These are phyloP conservation scores for Bugulina stolonifera DNA, from an alignment of 2,888 invertebrate genomes.

Conservation along the genomic window DNA sequence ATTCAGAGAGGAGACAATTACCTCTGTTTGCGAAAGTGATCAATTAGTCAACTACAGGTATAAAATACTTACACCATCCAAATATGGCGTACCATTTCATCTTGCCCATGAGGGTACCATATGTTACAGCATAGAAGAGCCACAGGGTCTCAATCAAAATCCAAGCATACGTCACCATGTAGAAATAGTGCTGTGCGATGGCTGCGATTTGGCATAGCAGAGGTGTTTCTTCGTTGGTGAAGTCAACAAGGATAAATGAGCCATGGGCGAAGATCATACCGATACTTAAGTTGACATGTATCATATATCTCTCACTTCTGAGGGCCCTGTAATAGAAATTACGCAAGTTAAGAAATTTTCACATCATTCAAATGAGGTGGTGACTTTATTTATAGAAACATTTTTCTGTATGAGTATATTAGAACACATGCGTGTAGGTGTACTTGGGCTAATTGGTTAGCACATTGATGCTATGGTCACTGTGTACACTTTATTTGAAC, in stretches of 20 bases:
- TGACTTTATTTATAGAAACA: too few species aligned
- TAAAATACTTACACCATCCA: slow-evolving; percentile 11
- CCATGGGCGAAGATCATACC: neutral
- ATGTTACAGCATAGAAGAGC: slow-evolving; percentile 56
- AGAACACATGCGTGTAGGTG: too few species aligned
- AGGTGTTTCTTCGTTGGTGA: slow-evolving; percentile 3
- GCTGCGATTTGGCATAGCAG: slow-evolving; percentile 73
- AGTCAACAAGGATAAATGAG: neutral
- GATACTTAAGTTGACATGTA: slow-evolving; percentile 11
- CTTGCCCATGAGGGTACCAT: slow-evolving; percentile 9
- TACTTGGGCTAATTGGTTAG: too few species aligned
- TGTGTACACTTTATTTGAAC: too few species aligned
- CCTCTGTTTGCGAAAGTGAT: too few species aligned
- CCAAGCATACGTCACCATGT: slow-evolving; percentile 86
- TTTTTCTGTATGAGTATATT: too few species aligned
- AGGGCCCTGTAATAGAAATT: slow-evolving; percentile 16
- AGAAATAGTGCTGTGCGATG: slow-evolving; percentile 85
- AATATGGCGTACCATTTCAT: neutral
- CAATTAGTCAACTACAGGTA: too few species aligned
- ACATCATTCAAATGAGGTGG: too few species aligned
- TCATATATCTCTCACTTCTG: slow-evolving; percentile 16
- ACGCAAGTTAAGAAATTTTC: too few species aligned
- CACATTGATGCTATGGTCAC: too few species aligned
- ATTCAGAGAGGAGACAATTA: too few species aligned
- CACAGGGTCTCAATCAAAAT: slow-evolving; percentile 85